Evolutionary conservation across 1,140 invertebrate genomes (phyloP), one percentile per base, ranked within the genome.

Genomic region (Leptoteleia sp.): DNA sequence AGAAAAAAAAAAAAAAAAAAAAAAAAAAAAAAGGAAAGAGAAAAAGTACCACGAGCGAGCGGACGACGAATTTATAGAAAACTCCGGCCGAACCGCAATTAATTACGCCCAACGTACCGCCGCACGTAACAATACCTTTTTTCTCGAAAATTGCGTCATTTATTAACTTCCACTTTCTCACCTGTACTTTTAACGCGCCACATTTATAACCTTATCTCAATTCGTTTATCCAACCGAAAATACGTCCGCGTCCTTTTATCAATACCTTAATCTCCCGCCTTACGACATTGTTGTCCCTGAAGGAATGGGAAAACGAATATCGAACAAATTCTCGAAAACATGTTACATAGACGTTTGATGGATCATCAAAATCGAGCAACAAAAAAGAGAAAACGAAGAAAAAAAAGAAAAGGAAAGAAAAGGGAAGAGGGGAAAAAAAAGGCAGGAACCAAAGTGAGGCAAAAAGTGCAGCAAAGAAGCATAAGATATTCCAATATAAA

Each of bases 181-280:
- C 48, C 68, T 72, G 68, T 72, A 72, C 68, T 45, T 55, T 71
- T 72, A 72, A 72, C 62, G 47, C 38, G 8, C 31, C 31, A 17
- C 68, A 72, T 72, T 72, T 72, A 11, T 72, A 54, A 72, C 37
- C 48, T 72, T 72, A 72, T 72, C 68, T 13, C 42, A 37, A 55
- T 72, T 27, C 54, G 16, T 61, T 54, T 54, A 71, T 61, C 47
- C 47, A 15, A 3, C 47, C 68, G 15, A 62, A 72, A 62, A 71
- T 48, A 68, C 59, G 52, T 68, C 19, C 27, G 43, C 29, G 3
- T 8, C 15, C 48, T 22, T 33, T 38, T 57, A 57, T 57, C 64
- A 15, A 8, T 19, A 7, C 50, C 22, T 13, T 4, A 8, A 57
- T 68, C 64, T 68, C 43, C 12, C 38, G 11, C 29, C 16, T 4